phyloP scores from a whole-genome alignment of 2,113 vertebrate genomes.

The Etheostoma spectabile region DNA sequence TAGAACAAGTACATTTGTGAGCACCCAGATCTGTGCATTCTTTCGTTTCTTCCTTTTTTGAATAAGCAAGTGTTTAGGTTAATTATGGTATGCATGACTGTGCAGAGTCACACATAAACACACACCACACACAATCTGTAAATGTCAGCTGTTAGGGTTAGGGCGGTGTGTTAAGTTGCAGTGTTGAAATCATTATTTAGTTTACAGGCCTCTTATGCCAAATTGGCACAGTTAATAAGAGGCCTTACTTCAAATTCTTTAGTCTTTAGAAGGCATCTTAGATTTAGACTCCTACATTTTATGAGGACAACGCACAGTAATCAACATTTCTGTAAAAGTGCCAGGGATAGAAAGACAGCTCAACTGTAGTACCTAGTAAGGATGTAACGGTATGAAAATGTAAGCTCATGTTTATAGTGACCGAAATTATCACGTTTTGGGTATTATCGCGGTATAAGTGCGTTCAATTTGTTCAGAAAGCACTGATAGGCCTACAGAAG shows the following conservation, averaged over 20 bases:
- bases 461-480: too few relatives aligned
- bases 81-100: background rate
- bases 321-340: too few relatives aligned
- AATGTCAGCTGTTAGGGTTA: background rate
- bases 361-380: too few relatives aligned
- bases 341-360: too few relatives aligned
- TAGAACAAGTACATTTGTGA: background rate
- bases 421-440: too few relatives aligned
- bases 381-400: too few relatives aligned
- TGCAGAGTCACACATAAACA: background rate
- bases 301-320: too few relatives aligned
- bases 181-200: background rate
- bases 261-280: background rate
- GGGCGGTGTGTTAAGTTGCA: background rate
- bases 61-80: background rate
- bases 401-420: too few relatives aligned
- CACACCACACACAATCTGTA: background rate
- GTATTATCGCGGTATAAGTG: too few relatives aligned
- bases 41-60: conserved; percentile 6
- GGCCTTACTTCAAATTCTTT: background rate
- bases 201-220: background rate
- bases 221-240: background rate
- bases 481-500: too few relatives aligned
- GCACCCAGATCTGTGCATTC: background rate
- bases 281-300: too few relatives aligned